A percentile compares a stretch with the other conserved stretches of the same genome.
phyloP scores from a whole-genome alignment of 2,888 invertebrate species.

The Silvanus unidentatus region DNA sequence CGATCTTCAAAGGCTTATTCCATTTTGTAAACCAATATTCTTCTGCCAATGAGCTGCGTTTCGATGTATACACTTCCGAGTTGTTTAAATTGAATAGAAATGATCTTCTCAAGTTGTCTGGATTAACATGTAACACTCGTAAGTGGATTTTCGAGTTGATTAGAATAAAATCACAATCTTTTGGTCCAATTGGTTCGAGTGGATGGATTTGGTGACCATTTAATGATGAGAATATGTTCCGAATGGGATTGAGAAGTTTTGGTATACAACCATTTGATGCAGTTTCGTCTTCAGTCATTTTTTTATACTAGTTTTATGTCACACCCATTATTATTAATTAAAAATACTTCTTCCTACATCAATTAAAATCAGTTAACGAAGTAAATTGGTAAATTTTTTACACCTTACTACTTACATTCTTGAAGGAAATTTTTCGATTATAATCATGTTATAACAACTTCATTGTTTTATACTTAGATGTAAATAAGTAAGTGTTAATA shows the following conservation, averaged over 20 bases:
- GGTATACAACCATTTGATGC: slow-evolving; percentile 26
- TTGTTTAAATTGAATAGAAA: slow-evolving; percentile 19
- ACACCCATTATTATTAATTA: slow-evolving; percentile 24
- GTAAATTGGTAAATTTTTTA: no score
- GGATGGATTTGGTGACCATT: slow-evolving; percentile 39
- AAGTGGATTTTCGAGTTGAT: slow-evolving; percentile 37
- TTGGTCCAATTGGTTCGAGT: slow-evolving; percentile 34
- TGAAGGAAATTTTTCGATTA: no score
- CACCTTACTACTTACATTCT: no score
- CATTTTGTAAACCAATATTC: slow-evolving; percentile 50
- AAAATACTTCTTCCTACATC: no score
- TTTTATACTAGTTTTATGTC: slow-evolving; percentile 23
- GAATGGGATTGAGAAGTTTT: slow-evolving; percentile 31
- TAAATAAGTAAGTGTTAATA: no score
- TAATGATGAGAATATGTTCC: slow-evolving; percentile 25
- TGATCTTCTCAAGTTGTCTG: slow-evolving; percentile 27
- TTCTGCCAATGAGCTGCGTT: slow-evolving; percentile 41
- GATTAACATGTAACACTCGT: slow-evolving; percentile 38
- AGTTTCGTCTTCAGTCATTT: slow-evolving; percentile 26
- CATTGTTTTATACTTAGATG: no score
- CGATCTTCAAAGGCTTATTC: slow-evolving; percentile 43
- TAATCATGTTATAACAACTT: no score
- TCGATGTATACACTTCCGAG: slow-evolving; percentile 25
- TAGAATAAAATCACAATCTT: slow-evolving; percentile 39
- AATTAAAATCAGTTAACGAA: no score